Conservation (phyloP, 2,113 vertebrate species). For the Chascanopsetta lugubris region DNA sequence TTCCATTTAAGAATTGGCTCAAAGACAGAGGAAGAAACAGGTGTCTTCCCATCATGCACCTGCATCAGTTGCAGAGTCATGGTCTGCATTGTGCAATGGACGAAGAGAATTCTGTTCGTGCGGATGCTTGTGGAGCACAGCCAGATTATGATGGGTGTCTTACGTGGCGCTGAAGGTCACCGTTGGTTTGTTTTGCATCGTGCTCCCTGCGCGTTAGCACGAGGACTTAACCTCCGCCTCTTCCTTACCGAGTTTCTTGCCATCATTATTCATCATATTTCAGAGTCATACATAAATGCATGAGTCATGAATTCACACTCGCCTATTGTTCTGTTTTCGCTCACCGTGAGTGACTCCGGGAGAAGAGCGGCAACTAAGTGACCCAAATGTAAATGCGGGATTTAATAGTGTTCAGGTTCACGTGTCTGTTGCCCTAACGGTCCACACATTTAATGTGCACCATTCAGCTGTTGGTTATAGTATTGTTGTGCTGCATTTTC, state of each 20-base stretch:
- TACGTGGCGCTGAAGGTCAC: constrained; percentile 5
- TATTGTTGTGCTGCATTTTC: neutral
- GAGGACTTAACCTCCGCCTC: constrained; percentile 24
- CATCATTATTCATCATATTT: constrained; percentile 63
- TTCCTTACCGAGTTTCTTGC: constrained; percentile 28
- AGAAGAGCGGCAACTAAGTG: constrained; percentile 40
- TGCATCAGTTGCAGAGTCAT: no score
- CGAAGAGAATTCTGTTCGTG: no score
- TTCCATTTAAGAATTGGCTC: no score
- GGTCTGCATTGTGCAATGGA: no score
- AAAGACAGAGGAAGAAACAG: no score
- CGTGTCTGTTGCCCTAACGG: constrained; percentile 16
- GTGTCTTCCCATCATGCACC: no score
- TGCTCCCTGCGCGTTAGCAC: constrained; percentile 1
- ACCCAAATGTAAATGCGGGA: constrained; percentile 54
- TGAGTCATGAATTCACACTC: constrained; percentile 56
- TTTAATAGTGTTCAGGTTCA: constrained; percentile 39
- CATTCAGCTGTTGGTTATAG: neutral
- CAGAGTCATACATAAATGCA: constrained; percentile 65
- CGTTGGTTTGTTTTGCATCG: neutral
- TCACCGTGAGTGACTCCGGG: constrained; percentile 36
- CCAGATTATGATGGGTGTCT: neutral
- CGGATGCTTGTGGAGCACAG: neutral
- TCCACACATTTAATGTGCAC: constrained; percentile 7
- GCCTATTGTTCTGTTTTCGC: constrained; percentile 55